Percentiles rank a stretch among this genome's conserved stretches.
Evolutionary conservation across 2,797 vertebrate species (phyloP).

Genomic region (Alcedo quadribrachys): DNA sequence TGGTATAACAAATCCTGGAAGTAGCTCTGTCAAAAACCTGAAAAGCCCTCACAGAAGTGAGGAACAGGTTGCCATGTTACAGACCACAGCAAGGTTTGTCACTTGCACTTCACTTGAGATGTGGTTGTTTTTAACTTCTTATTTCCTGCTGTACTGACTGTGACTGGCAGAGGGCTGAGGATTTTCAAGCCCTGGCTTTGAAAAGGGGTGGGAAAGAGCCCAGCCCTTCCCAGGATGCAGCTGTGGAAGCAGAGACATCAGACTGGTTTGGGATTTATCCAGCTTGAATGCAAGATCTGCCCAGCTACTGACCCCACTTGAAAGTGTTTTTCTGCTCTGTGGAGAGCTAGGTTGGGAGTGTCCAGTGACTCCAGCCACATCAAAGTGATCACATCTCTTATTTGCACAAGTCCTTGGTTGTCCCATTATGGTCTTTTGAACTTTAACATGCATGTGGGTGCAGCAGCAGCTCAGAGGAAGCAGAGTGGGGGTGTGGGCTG

Average conservation of each 20-base stretch:
- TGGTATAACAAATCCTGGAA: not conserved
- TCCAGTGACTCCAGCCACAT: not conserved
- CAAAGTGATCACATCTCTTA: not conserved
- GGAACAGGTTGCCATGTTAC: not conserved
- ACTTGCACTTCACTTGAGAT: not conserved
- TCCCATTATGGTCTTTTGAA: not conserved
- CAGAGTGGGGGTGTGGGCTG: not conserved
- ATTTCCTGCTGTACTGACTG: not conserved
- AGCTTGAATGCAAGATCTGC: not conserved
- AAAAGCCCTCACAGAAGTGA: not conserved
- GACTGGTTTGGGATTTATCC: not conserved
- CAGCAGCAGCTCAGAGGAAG: not conserved
- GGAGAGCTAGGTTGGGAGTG: not conserved
- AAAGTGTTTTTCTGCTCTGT: not conserved
- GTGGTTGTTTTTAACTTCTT: not conserved
- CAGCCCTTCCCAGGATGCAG: not conserved
- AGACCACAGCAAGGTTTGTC: not conserved
- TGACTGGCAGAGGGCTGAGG: not conserved
- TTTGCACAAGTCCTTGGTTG: not conserved
- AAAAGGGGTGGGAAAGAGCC: not conserved
- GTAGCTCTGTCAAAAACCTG: constrained; percentile 26
- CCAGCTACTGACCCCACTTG: not conserved
- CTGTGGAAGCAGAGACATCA: not conserved
- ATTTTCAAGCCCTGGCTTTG: not conserved
- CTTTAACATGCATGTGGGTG: not conserved